A percentile compares a stretch with the other conserved stretches of the same genome.
These are phyloP conservation scores for Martes flavigula DNA, from an alignment of 2,797 vertebrate genomes.

Conservation along the genomic window DNA sequence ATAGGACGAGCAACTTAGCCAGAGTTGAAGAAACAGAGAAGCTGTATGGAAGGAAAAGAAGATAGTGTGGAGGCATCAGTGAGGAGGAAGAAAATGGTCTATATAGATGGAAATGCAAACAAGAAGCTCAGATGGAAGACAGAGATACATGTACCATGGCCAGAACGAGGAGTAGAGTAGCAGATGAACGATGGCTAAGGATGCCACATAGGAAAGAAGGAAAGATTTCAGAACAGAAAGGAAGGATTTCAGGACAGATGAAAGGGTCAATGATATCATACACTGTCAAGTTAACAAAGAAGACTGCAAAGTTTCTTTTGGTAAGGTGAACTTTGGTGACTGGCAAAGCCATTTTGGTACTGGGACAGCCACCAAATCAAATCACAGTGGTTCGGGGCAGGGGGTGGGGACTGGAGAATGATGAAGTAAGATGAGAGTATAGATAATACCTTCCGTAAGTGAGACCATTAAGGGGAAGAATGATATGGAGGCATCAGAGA, in stretches of 20 bases:
- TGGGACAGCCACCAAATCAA: neutral
- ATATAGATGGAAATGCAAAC: neutral
- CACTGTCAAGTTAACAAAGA: neutral
- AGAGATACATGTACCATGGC: accelerated
- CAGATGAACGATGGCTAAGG: accelerated
- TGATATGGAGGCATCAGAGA: neutral
- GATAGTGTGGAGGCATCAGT: neutral
- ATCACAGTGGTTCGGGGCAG: neutral
- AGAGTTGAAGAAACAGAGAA: neutral
- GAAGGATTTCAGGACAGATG: neutral
- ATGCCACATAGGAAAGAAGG: neutral
- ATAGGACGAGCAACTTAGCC: neutral
- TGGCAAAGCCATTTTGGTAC: neutral
- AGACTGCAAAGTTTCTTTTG: neutral
- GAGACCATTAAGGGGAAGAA: neutral
- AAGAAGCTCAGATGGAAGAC: neutral
- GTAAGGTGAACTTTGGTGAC: no score
- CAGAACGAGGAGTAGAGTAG: neutral
- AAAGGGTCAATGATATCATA: neutral
- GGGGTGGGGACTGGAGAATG: neutral
- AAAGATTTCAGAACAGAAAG: neutral
- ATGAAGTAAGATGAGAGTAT: neutral
- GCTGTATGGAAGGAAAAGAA: neutral
- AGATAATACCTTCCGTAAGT: neutral
- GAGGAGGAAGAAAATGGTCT: neutral